Base-by-base conservation (phyloP, 1,140 invertebrate species). In the Caenorhabditis inopinata region DNA sequence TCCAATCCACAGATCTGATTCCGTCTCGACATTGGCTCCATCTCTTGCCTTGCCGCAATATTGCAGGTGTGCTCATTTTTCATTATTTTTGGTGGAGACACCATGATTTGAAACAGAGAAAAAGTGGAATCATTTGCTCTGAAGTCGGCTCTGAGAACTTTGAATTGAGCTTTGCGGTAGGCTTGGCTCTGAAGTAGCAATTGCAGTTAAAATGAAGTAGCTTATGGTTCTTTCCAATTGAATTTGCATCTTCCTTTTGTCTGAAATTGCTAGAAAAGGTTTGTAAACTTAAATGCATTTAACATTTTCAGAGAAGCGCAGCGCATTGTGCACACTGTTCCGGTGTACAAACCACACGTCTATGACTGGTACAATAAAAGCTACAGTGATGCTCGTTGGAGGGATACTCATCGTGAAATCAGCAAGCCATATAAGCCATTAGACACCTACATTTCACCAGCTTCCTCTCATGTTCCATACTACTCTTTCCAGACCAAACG, bases 331-430 rank as follows among this genome's bases (percentile, higher is more conserved):
- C 87, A 88, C 74, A 88, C 87, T 12, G 78, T 80, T n/a, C 86
- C 83, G 14, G 87, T 88, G n/a, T 88, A 88, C 85, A 88, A 88
- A 73, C 87, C 87, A 29, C 75, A 84, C n/a, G 83, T 79, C n/a
- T 62, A 68, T 49, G 83, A 88, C 46, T 88, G 86, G 86, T 87
- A 85, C 47, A 82, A 76, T 51, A 86, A 85, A 11, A 84, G 82
- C 16, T 87, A 86, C 74, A 84, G 79, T 62, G 85, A 84, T 48
- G 80, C 82, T n/a, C 78, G 85, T 35, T 86, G 68, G 58, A 74
- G 76, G 11, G 79, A 83, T 47, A 83, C 82, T 46, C 79, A 82
- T 68, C 29, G 62, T 42, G 73, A 62, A 25, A 73, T 82, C 27
- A 74, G 58, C n/a, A 83, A 82, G 35, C 81, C 81, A 45, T 58